phyloP scores from a whole-genome alignment of 2,797 vertebrate genomes.

The Poecilia gillii region DNA sequence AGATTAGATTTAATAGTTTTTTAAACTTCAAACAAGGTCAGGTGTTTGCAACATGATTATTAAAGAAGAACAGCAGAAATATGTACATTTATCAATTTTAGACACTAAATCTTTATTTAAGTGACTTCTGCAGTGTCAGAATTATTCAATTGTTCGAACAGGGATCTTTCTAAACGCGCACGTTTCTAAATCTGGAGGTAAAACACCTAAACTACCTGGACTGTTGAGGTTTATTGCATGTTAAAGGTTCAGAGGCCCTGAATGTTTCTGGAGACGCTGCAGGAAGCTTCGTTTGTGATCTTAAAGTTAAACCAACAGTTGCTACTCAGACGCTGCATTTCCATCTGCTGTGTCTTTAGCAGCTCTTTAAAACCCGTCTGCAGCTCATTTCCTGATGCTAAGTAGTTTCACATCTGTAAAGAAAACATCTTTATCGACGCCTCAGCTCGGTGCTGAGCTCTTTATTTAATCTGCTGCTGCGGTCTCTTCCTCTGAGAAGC shows the following conservation, averaged over 20 bases:
- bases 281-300: neutral
- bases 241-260: neutral
- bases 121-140: neutral
- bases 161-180: neutral
- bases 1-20: neutral
- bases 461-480: constrained; percentile 29
- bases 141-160: neutral
- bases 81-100: neutral
- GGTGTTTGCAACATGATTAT: neutral
- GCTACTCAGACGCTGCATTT: neutral
- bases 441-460: neutral
- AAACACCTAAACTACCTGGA: neutral
- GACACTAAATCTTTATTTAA: neutral
- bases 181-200: neutral
- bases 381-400: constrained; percentile 30
- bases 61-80: neutral
- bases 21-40: neutral
- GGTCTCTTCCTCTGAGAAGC: constrained; percentile 22
- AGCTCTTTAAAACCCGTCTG: constrained; percentile 6
- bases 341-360: neutral
- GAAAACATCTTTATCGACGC: constrained; percentile 39
- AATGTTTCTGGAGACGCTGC: neutral
- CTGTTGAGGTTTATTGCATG: neutral
- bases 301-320: neutral
- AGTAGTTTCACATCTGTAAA: constrained; percentile 31